A percentile compares a stretch with the other conserved stretches of the same genome.
phyloP scores from a whole-genome alignment of 2,113 vertebrate species.

The Dendropsophus ebraccatus region DNA sequence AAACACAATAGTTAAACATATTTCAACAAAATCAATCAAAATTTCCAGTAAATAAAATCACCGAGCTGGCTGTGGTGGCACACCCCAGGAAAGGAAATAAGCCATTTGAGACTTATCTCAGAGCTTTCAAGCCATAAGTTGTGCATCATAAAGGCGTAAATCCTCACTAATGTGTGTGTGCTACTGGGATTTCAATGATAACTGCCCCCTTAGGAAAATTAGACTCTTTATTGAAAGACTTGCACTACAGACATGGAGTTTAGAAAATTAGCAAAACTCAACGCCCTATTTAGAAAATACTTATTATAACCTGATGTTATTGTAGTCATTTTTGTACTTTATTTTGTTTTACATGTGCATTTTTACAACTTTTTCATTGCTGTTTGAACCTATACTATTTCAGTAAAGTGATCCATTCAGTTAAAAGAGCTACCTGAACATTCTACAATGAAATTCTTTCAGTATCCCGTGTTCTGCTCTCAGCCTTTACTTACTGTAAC shows the following conservation, averaged over 20 bases:
- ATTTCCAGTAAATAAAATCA: constrained; percentile 57
- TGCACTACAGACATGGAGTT: constrained; percentile 66
- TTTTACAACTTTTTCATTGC: not conserved
- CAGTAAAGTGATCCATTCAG: not conserved
- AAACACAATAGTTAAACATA: constrained; percentile 33
- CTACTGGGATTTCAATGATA: constrained; percentile 77
- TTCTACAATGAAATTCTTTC: too few relatives aligned
- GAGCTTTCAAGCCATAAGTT: constrained; percentile 70
- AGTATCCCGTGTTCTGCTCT: too few relatives aligned
- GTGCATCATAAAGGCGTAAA: constrained; percentile 72
- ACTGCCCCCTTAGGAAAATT: constrained; percentile 73
- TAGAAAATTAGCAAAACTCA: constrained; percentile 69
- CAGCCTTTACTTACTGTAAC: too few relatives aligned
- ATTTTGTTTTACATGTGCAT: not conserved
- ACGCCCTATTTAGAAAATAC: constrained; percentile 63
- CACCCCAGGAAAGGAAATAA: constrained; percentile 69
- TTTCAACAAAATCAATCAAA: constrained; percentile 51
- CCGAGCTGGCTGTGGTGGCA: constrained; percentile 70
- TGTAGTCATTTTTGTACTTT: not conserved
- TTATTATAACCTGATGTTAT: constrained; percentile 60
- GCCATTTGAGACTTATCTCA: constrained; percentile 70
- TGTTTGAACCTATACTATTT: not conserved
- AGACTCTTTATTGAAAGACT: constrained; percentile 76
- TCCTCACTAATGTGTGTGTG: constrained; percentile 79
- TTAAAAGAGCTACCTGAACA: too few relatives aligned